Evolutionary conservation across 2,113 vertebrate species (phyloP).

Genomic region (Brachionichthys hirsutus): DNA sequence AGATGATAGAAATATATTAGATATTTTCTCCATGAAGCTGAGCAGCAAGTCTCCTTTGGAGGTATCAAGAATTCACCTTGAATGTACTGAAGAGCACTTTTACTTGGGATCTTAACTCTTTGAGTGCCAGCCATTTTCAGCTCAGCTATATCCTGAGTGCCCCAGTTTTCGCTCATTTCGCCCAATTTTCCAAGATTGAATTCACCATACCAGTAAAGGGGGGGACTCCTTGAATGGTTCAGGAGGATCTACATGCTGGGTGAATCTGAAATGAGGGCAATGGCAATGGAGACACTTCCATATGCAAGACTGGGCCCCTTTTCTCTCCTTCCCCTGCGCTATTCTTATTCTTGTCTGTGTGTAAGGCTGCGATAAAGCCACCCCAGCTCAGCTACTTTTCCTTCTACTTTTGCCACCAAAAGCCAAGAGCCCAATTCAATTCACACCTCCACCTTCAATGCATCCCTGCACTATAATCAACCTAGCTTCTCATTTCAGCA

Average conservation of each 20-base stretch:
- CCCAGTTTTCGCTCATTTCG: no score
- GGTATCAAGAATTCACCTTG: constrained; percentile 38
- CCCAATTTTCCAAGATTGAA: no score
- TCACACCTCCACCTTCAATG: constrained; percentile 14
- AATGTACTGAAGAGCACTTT: constrained; percentile 40
- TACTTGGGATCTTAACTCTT: constrained; percentile 60
- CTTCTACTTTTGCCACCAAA: constrained; percentile 30
- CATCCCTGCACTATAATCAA: constrained; percentile 36
- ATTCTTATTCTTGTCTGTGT: constrained; percentile 36
- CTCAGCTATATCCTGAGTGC: no score
- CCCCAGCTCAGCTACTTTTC: constrained; percentile 16
- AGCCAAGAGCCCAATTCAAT: constrained; percentile 28
- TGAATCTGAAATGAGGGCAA: constrained; percentile 64
- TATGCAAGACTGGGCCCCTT: constrained; percentile 58
- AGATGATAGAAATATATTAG: constrained; percentile 1
- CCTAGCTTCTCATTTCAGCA: constrained; percentile 15
- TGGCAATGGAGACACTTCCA: constrained; percentile 44
- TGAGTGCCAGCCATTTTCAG: no score
- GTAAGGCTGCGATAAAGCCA: constrained; percentile 48
- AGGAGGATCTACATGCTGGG: constrained; percentile 49
- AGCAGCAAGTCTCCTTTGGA: constrained; percentile 49
- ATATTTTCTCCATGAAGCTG: not conserved
- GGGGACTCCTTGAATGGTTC: constrained; percentile 60
- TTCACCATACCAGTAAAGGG: constrained; percentile 41
- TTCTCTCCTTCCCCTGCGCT: constrained; percentile 46